Evolutionary conservation across 1,140 invertebrate species (phyloP).

Genomic region (Popillia japonica): DNA sequence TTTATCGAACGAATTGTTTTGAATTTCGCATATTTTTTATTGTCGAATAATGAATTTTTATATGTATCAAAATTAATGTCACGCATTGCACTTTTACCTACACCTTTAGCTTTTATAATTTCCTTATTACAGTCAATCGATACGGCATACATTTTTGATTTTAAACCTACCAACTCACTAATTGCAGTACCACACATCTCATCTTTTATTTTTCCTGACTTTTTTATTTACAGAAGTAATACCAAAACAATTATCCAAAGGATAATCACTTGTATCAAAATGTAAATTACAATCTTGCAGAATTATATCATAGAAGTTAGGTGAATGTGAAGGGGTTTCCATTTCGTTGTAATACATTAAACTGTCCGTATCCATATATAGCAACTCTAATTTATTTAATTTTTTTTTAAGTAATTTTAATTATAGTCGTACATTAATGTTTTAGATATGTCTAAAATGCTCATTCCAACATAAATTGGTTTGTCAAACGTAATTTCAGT

Average conservation of each 20-base stretch:
- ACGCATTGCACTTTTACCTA: conserved; percentile 48
- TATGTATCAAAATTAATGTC: conserved; percentile 48
- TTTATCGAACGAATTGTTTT: conserved; percentile 37
- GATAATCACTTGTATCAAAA: conserved; percentile 48
- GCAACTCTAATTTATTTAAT: conserved; percentile 46
- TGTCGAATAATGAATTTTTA: conserved; percentile 41
- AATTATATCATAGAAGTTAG: conserved; percentile 44
- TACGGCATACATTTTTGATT: conserved; percentile 60
- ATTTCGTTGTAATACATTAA: conserved; percentile 53
- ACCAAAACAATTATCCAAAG: conserved; percentile 45
- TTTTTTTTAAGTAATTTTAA: conserved; percentile 44
- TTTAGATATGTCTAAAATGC: conserved; percentile 50
- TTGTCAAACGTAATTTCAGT: conserved; percentile 52
- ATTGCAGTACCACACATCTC: conserved; percentile 44
- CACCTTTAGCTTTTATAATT: conserved; percentile 50
- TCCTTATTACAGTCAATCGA: conserved; percentile 14
- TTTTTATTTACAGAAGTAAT: conserved; percentile 60
- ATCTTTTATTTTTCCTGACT: conserved; percentile 63
- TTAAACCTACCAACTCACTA: conserved; percentile 49
- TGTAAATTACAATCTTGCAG: conserved; percentile 43
- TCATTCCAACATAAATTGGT: conserved; percentile 48
- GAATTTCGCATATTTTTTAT: conserved; percentile 41
- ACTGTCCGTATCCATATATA: conserved; percentile 58
- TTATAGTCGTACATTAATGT: conserved; percentile 47
- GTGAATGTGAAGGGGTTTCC: too few relatives aligned